Base-by-base conservation (phyloP, 1,140 invertebrate genomes). In the Drosophila santomea region DNA sequence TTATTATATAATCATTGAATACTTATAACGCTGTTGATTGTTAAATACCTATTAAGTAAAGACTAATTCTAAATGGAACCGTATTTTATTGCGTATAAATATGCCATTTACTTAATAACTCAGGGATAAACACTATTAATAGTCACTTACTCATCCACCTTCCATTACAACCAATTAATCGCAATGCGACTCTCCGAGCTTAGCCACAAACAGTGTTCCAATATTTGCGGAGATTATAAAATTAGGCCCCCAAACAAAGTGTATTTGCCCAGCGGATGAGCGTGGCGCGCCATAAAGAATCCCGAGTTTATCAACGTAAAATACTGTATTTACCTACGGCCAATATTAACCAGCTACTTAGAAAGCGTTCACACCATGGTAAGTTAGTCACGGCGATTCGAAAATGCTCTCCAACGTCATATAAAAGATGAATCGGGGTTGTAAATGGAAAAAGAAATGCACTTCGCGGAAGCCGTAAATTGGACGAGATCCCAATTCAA, bases 221-320 rank as follows among this genome's bases (percentile, higher is more conserved):
- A 85, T 78, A 86, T 85, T 85, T 78, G 60, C 51, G 2, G 11
- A 61, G 57, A 59, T 67, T 68, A 74, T 63, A 59, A 61, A 72
- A 71, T 67, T 66, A 51, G 48, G 60, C 60, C 41, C 36, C 47
- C 72, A 75, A 75, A 58, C 61, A 76, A 76, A 57, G 23, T 28
- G 11, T 74, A 66, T 74, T 78, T 84, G 56, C 39, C 10, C 64
- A 73, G 52, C 59, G 60, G 63, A 83, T 54, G 64, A 77, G 60
- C 55, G 52, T 47, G 62, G 63, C 67, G 50, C 39, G 54, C 28
- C 64, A 55, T 36, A 57, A 60, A 71, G 58, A 71, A 76, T 67
- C 41, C 23, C 44, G 15, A 51, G 45, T 60, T 79, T 76, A 83
- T 83, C 78, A 74, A 60, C 25, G 32, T 64, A 78, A 71, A 48